Evolutionary conservation across 1,140 invertebrate species (phyloP).

Genomic region (Micrasema minimum): DNA sequence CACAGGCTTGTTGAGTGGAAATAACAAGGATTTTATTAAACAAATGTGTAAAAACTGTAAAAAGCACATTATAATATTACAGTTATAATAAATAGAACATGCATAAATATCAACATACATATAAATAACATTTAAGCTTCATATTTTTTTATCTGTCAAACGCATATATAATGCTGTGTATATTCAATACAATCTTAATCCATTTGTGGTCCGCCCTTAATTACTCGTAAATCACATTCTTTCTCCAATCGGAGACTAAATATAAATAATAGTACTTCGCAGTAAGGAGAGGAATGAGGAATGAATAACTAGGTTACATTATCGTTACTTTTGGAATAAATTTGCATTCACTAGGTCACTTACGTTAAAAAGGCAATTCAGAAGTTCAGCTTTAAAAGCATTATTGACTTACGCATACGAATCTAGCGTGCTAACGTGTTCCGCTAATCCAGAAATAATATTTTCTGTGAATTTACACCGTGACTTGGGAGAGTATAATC

Average conservation of each 20-base stretch:
- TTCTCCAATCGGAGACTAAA: neutral
- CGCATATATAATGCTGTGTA: constrained; percentile 3
- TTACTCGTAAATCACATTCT: constrained; percentile 13
- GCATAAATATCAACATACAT: constrained; percentile 35
- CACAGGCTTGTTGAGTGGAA: constrained; percentile 12
- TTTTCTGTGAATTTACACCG: too few relatives aligned
- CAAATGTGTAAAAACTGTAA: constrained; percentile 30
- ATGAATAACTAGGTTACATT: constrained; percentile 8
- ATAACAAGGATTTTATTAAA: constrained; percentile 13
- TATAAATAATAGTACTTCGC: constrained; percentile 16
- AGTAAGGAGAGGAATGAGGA: constrained; percentile 4
- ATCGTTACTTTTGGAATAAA: constrained; percentile 16
- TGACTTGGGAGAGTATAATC: too few relatives aligned
- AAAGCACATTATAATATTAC: constrained; percentile 19
- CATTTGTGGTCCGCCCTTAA: constrained; percentile 22
- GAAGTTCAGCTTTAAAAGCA: constrained; percentile 41
- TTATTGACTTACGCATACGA: constrained; percentile 30
- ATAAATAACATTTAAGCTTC: constrained; percentile 33
- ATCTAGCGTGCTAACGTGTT: constrained; percentile 35
- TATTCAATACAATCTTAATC: constrained; percentile 6
- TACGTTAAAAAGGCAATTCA: constrained; percentile 44
- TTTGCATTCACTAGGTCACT: constrained; percentile 19
- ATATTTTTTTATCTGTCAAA: constrained; percentile 15
- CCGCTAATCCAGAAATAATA: constrained; percentile 3
- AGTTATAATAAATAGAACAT: constrained; percentile 25